Percentiles rank a stretch among this genome's conserved stretches.
Evolutionary conservation across 1,140 invertebrate genomes (phyloP).

Genomic region (Daktulosphaira vitifoliae): DNA sequence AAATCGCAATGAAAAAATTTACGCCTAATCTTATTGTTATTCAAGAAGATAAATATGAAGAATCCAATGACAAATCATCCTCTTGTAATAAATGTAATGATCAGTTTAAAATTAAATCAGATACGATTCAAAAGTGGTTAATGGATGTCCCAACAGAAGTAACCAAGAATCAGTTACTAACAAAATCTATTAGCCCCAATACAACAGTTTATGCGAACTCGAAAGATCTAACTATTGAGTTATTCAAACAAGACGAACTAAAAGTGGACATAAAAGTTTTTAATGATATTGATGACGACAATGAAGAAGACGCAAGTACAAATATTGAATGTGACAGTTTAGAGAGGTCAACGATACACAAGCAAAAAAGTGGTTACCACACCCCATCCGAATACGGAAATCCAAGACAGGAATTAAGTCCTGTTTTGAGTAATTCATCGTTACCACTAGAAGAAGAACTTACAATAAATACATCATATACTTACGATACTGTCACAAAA

Average conservation of each 20-base stretch:
- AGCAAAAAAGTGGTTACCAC: slow-evolving; percentile 41
- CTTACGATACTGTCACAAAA: slow-evolving; percentile 27
- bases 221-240: background rate
- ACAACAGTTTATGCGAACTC: background rate
- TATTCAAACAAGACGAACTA: background rate
- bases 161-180: background rate
- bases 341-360: slow-evolving; percentile 49
- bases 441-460: slow-evolving; percentile 67
- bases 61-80: slow-evolving; percentile 28
- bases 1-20: slow-evolving; percentile 71
- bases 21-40: slow-evolving; percentile 68
- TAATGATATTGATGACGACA: background rate
- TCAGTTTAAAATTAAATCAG: slow-evolving; percentile 8
- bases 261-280: background rate
- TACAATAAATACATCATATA: slow-evolving; percentile 42
- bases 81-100: slow-evolving; percentile 12
- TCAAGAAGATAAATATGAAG: slow-evolving; percentile 59
- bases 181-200: background rate
- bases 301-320: background rate
- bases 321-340: slow-evolving; percentile 59
- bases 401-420: background rate
- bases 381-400: slow-evolving; percentile 53
- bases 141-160: slow-evolving; percentile 15
- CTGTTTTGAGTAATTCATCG: slow-evolving; percentile 42
- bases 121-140: slow-evolving; percentile 22